Percentiles rank a stretch among this genome's conserved stretches.
These are phyloP conservation scores for Clunio marinus DNA, from an alignment of 2,888 invertebrate genomes.

Conservation along the genomic window DNA sequence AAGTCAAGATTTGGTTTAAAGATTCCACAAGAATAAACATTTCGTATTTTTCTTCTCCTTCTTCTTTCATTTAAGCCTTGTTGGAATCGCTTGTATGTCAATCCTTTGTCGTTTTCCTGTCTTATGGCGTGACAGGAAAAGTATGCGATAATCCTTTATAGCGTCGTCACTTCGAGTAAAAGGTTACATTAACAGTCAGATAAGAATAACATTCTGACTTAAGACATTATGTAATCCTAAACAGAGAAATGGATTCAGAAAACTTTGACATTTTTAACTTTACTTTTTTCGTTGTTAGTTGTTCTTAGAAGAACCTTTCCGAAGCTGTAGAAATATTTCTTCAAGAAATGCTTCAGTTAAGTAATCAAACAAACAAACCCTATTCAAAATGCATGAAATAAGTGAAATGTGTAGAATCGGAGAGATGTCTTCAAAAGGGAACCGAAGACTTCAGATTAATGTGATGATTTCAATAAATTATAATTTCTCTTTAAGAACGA, in stretches of 20 bases:
- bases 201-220: constrained; percentile 27
- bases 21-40: constrained; percentile 4
- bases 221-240: not conserved
- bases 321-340: no score
- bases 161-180: constrained; percentile 6
- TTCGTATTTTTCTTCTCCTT: not conserved
- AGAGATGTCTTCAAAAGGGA: not conserved
- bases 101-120: constrained; percentile 8
- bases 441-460: constrained; percentile 25
- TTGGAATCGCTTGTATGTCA: not conserved
- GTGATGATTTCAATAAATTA: constrained; percentile 26
- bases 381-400: not conserved
- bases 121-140: constrained; percentile 15
- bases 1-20: not conserved
- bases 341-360: no score
- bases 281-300: no score
- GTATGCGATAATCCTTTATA: constrained; percentile 27
- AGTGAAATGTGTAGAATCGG: not conserved
- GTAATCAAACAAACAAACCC: no score
- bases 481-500: not conserved
- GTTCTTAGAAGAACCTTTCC: no score
- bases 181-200: constrained; percentile 25
- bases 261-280: no score
- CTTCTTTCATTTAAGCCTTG: not conserved
- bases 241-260: no score